Percentiles rank a stretch among this genome's conserved stretches.
Evolutionary conservation across 2,797 vertebrate species (phyloP).

Genomic region (Podarcis siculus): DNA sequence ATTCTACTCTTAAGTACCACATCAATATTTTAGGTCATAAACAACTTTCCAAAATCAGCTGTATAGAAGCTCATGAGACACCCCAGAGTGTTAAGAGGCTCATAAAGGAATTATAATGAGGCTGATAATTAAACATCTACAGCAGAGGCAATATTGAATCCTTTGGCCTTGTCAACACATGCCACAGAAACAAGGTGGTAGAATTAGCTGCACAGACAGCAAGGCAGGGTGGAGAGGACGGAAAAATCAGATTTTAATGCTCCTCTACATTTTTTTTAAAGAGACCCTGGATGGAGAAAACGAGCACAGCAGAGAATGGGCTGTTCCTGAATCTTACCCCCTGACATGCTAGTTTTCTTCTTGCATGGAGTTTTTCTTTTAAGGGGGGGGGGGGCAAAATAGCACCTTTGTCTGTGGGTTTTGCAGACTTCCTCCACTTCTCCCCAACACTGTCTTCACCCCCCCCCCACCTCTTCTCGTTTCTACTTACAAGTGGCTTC

Average conservation of each 20-base stretch:
- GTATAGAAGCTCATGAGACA: background rate
- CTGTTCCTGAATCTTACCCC: background rate
- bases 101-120: background rate
- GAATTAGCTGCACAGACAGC: background rate
- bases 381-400: background rate
- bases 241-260: background rate
- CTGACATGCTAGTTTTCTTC: background rate
- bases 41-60: background rate
- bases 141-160: conserved; percentile 8
- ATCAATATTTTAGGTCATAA: conserved; percentile 50
- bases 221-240: background rate
- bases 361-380: background rate
- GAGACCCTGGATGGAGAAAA: background rate
- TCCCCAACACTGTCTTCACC: background rate
- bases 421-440: background rate
- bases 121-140: conserved; percentile 24
- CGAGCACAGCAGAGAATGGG: background rate
- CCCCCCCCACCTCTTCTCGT: background rate
- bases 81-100: background rate
- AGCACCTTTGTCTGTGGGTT: background rate
- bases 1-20: background rate
- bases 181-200: background rate
- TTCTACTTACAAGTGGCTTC: background rate
- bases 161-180: background rate
- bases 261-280: background rate